Percentiles rank a stretch among this genome's conserved stretches.
Evolutionary conservation across 2,797 vertebrate genomes (phyloP).

Genomic region (Graptemys geographica): DNA sequence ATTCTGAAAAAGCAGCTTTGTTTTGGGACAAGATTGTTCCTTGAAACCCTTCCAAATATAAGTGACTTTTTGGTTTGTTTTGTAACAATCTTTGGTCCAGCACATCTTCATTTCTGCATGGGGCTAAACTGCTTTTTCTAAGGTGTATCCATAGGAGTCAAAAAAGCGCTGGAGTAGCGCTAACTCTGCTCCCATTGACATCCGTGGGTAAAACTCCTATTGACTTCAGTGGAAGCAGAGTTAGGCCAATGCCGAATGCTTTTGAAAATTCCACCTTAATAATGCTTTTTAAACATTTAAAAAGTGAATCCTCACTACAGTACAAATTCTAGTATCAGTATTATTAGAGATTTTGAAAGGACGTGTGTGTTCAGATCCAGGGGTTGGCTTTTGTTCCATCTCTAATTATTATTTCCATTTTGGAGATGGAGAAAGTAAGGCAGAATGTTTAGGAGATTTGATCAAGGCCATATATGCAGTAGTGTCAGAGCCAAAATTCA

Average conservation of each 20-base stretch:
- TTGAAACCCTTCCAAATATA: slow-evolving; percentile 58
- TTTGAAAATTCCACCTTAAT: neutral
- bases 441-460: neutral
- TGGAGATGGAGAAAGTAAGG: neutral
- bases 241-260: neutral
- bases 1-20: slow-evolving; percentile 48
- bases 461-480: neutral
- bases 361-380: neutral
- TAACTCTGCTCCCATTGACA: neutral
- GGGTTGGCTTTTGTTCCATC: neutral
- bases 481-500: neutral
- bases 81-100: neutral
- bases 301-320: neutral
- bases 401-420: neutral
- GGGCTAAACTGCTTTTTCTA: neutral
- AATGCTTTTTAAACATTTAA: neutral
- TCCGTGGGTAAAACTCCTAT: neutral
- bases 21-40: slow-evolving; percentile 38
- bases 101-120: neutral
- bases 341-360: neutral
- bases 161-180: fast-evolving
- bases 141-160: neutral
- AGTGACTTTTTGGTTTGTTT: slow-evolving; percentile 21
- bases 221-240: neutral
- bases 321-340: neutral